Evolutionary conservation across 1,140 invertebrate species (phyloP).

Genomic region (Drosophila ogumai): DNA sequence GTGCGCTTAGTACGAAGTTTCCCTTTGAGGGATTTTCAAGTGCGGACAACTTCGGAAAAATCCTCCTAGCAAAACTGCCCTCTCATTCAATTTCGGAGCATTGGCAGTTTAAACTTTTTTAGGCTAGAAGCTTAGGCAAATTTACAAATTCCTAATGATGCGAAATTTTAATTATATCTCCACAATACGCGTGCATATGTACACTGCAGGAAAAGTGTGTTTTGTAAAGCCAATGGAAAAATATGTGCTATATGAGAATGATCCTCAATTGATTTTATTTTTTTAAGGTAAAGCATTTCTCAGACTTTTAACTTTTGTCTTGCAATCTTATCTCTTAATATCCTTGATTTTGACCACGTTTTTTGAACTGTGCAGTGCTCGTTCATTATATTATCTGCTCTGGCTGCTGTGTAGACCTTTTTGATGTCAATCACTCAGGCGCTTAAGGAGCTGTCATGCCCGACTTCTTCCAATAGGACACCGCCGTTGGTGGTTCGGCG

Average conservation of each 20-base stretch:
- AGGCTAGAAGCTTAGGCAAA: constrained; percentile 38
- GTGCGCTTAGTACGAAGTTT: constrained; percentile 26
- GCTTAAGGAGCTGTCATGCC: constrained; percentile 79
- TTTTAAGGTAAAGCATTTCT: background rate
- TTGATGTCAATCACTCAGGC: constrained; percentile 82
- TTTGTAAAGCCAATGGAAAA: background rate
- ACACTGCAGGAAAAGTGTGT: background rate
- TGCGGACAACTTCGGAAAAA: constrained; percentile 22
- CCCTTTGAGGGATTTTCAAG: constrained; percentile 35
- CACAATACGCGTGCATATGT: constrained; percentile 23
- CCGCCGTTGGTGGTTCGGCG: constrained; percentile 7
- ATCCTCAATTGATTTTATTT: background rate
- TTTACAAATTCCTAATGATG: constrained; percentile 69
- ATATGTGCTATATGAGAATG: background rate
- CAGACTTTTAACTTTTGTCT: background rate
- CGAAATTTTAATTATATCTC: constrained; percentile 66
- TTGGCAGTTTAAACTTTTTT: constrained; percentile 29
- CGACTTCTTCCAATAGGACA: constrained; percentile 72
- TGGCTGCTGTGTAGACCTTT: constrained; percentile 61
- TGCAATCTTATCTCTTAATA: background rate
- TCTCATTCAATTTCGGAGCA: constrained; percentile 37
- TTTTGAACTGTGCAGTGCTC: constrained; percentile 3
- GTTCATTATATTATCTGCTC: constrained; percentile 41
- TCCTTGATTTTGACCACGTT: background rate
- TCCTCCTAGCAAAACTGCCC: constrained; percentile 20